Evolutionary conservation across 1,140 invertebrate genomes (phyloP).

Genomic region (Diachasmimorpha longicaudata): DNA sequence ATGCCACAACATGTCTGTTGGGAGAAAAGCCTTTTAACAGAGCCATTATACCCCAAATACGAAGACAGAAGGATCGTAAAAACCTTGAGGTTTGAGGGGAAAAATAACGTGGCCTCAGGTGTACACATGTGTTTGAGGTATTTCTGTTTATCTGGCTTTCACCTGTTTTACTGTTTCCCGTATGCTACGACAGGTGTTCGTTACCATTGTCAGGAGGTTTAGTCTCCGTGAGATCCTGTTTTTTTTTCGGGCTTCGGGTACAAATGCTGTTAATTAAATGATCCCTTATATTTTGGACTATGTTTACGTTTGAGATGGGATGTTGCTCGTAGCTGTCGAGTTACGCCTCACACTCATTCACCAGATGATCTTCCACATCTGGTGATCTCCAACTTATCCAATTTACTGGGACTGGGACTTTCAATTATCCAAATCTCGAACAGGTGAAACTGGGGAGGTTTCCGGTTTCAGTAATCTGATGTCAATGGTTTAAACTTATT

Average conservation of each 20-base stretch:
- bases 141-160: conserved; percentile 36
- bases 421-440: too few species aligned
- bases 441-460: too few species aligned
- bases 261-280: conserved; percentile 12
- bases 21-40: background rate
- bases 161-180: conserved; percentile 61
- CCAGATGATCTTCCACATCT: too few species aligned
- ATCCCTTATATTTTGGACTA: too few species aligned
- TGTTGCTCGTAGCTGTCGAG: too few species aligned
- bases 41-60: background rate
- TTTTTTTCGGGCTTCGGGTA: conserved; percentile 24
- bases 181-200: conserved; percentile 54
- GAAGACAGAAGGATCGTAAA: conserved; percentile 48
- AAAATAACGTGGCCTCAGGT: conserved; percentile 36
- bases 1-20: background rate
- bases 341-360: background rate
- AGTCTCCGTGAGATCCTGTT: conserved; percentile 2
- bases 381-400: too few species aligned
- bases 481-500: too few species aligned
- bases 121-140: conserved; percentile 23
- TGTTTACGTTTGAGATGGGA: too few species aligned
- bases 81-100: conserved; percentile 17
- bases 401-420: too few species aligned
- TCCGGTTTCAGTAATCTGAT: too few species aligned
- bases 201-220: conserved; percentile 16